These are phyloP conservation scores for Panzeria rudis DNA, from an alignment of 2,888 invertebrate genomes.

Conservation along the genomic window DNA sequence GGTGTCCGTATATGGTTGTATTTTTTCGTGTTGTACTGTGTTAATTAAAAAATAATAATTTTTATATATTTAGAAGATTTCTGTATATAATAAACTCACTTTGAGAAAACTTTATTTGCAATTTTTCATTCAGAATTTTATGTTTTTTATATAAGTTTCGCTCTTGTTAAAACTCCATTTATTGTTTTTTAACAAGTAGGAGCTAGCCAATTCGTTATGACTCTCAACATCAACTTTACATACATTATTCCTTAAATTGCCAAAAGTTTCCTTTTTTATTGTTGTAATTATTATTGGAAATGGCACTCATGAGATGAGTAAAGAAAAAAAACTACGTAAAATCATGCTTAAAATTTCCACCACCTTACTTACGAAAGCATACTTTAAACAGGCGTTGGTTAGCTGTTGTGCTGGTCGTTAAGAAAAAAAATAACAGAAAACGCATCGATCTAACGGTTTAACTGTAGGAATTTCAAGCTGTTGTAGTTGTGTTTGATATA, in stretches of 20 bases:
- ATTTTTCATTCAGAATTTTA: no score
- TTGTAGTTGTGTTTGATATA: constrained; percentile 27
- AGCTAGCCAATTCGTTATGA: constrained; percentile 13
- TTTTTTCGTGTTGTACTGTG: no score
- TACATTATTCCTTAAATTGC: not conserved
- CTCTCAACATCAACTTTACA: not conserved
- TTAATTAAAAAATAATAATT: no score
- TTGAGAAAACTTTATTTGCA: no score
- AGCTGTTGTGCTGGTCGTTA: not conserved
- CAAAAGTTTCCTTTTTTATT: constrained; percentile 16
- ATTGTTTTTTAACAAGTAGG: constrained; percentile 1
- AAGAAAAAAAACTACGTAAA: constrained; percentile 27
- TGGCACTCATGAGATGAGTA: constrained; percentile 53
- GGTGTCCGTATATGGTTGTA: no score
- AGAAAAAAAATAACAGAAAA: not conserved
- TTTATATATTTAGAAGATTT: no score
- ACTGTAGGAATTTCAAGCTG: constrained; percentile 42
- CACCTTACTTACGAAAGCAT: constrained; percentile 23
- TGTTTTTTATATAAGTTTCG: no score
- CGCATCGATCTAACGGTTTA: constrained; percentile 61
- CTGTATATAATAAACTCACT: no score
- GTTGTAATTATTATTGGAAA: constrained; percentile 58
- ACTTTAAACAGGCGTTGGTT: constrained; percentile 32
- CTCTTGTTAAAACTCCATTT: no score
- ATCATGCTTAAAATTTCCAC: constrained; percentile 37